Evolutionary conservation across 2,113 vertebrate species (phyloP).

Genomic region (Eulemur rufifrons): DNA sequence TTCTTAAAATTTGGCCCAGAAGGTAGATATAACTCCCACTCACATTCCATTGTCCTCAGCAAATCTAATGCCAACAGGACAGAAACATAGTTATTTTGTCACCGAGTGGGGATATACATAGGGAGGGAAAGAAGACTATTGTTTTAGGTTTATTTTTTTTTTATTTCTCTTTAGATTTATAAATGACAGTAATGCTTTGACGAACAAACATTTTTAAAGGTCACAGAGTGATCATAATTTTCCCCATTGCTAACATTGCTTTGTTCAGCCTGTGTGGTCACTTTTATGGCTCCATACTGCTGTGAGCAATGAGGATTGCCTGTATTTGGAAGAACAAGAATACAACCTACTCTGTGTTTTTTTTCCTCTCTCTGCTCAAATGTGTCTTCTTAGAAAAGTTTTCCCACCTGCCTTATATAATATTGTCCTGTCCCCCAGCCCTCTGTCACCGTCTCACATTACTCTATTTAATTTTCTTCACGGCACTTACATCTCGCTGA

Average conservation of each 20-base stretch:
- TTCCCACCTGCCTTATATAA: background rate
- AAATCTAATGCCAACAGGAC: background rate
- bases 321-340: background rate
- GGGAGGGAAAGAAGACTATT: background rate
- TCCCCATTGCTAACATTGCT: background rate
- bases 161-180: background rate
- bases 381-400: background rate
- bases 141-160: background rate
- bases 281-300: accelerated
- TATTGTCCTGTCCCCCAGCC: background rate
- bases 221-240: background rate
- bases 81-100: background rate
- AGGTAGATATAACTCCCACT: background rate
- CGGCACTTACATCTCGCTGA: background rate
- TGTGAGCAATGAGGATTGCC: accelerated
- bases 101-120: too few relatives aligned
- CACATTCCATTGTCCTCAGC: background rate
- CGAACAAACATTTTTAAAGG: background rate
- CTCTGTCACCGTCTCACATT: background rate
- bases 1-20: background rate
- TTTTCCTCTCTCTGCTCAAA: background rate
- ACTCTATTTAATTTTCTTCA: background rate
- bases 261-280: background rate
- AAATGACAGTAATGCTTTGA: background rate
- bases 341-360: background rate